Evolutionary conservation across 2,113 vertebrate species (phyloP), one percentile per base, ranked within the genome.

Genomic region (Oreocharis arfaki): DNA sequence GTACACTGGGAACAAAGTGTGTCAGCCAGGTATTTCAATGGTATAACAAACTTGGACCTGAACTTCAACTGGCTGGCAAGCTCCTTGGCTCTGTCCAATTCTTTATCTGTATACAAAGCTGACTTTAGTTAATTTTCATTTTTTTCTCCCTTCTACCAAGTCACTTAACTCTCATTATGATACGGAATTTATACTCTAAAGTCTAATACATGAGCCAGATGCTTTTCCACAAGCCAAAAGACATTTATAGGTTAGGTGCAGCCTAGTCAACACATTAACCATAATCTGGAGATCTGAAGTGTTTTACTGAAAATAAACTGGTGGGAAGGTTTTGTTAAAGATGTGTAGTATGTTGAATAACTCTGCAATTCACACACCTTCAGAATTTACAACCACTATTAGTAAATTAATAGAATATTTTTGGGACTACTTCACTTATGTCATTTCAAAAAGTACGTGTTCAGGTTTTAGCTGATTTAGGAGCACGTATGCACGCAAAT

Each of bases 71-170:
- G 50, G 22, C 73, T 78, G 64, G 85, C 77, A 55, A 65, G 39
- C 16, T 64, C 52, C 56, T 76, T 55, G 65, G 64, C 71, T 83
- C 79, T 35, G 46, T 32, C 68, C 64, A 47, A 15, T 21, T 87
- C 81, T 90, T 87, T 57, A 90, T 75, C 70, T 75, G 37, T 32
- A 28, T 9, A 73, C 17, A 5, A 95, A 93, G 74, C n/a, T 49
- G 78, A 82, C 75, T 96, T 81, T 0, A 55, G 68, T 83, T 85
- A 44, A 41, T 84, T 89, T 92, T 71, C 35, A 16, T 63, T 81
- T 92, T 89, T 87, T 93, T 44, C 53, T 61, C 55, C 64, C 41
- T 65, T 86, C 89, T 80, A 88, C 42, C 41, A 70, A 90, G 60
- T 92, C 68, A 64, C 78, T 88, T 70, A 75, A 82, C 71, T 93